Conservation (phyloP, 2,888 invertebrate genomes). For the Nephrotoma appendiculata region DNA sequence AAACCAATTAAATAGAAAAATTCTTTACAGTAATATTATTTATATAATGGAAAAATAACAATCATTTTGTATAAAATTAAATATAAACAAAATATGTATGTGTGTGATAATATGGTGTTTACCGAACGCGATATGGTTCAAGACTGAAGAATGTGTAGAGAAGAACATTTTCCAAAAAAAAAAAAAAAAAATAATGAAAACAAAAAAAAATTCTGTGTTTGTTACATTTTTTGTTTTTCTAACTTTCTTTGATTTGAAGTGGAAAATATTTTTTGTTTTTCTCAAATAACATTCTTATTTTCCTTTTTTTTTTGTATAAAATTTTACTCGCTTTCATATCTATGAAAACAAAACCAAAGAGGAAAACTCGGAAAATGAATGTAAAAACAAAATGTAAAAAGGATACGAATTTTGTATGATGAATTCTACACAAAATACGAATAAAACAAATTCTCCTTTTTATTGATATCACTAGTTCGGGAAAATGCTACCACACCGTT, state of each 20-base stretch:
- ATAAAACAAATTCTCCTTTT: not conserved
- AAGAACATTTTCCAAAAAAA: not conserved
- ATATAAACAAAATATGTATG: not conserved
- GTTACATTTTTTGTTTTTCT: not conserved
- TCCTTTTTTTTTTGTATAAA: not conserved
- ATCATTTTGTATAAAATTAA: not conserved
- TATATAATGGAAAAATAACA: not conserved
- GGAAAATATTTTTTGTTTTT: not conserved
- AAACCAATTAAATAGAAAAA: not conserved
- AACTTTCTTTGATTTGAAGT: not conserved
- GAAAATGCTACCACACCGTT: not conserved
- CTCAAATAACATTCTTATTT: not conserved
- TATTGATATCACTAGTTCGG: not conserved
- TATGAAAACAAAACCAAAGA: not conserved
- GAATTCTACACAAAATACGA: not conserved
- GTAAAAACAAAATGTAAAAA: not conserved
- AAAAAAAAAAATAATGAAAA: not conserved
- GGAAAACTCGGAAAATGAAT: not conserved
- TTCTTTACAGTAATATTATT: not conserved
- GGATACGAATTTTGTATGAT: not conserved
- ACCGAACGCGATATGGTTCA: constrained; percentile 31
- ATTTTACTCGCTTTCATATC: not conserved
- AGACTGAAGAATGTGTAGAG: constrained; percentile 22
- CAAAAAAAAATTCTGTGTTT: not conserved
- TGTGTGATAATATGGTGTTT: constrained; percentile 16